Percentiles rank a stretch among this genome's conserved stretches.
Conservation (phyloP, 1,140 invertebrate genomes). For the Anoplolepis gracilipes region DNA sequence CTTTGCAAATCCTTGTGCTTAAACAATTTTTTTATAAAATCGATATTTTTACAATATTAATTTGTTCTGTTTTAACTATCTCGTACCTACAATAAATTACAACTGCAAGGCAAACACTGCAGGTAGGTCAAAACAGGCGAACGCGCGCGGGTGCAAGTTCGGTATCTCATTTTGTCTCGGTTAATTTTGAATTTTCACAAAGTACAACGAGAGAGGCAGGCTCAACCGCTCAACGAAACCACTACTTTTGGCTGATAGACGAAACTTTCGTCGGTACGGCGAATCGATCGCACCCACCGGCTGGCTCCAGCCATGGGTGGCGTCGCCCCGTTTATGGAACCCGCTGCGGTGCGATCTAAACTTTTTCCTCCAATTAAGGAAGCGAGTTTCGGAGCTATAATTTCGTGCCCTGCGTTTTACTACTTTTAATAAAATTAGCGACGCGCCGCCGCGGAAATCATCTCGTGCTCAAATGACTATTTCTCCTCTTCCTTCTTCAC, state of each 20-base stretch:
- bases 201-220: slow-evolving; percentile 29
- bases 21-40: not conserved
- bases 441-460: slow-evolving; percentile 24
- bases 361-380: slow-evolving; percentile 55
- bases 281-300: slow-evolving; percentile 58
- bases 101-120: not conserved
- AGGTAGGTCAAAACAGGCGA: not conserved
- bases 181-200: slow-evolving; percentile 54
- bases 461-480: slow-evolving; percentile 8
- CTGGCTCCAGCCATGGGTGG: slow-evolving; percentile 28
- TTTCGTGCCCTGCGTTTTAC: slow-evolving; percentile 45
- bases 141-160: slow-evolving; percentile 5
- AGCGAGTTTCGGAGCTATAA: slow-evolving; percentile 53
- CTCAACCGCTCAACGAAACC: slow-evolving; percentile 28
- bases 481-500: not conserved
- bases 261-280: slow-evolving; percentile 43
- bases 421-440: slow-evolving; percentile 63
- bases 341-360: slow-evolving; percentile 49
- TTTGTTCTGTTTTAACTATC: not conserved
- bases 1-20: not conserved
- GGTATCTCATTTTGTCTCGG: slow-evolving; percentile 34
- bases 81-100: slow-evolving; percentile 16
- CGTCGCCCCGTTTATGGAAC: slow-evolving; percentile 43
- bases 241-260: slow-evolving; percentile 50
- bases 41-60: not conserved